phyloP scores from a whole-genome alignment of 2,888 invertebrate genomes.

The Ferdinandea cuprea region DNA sequence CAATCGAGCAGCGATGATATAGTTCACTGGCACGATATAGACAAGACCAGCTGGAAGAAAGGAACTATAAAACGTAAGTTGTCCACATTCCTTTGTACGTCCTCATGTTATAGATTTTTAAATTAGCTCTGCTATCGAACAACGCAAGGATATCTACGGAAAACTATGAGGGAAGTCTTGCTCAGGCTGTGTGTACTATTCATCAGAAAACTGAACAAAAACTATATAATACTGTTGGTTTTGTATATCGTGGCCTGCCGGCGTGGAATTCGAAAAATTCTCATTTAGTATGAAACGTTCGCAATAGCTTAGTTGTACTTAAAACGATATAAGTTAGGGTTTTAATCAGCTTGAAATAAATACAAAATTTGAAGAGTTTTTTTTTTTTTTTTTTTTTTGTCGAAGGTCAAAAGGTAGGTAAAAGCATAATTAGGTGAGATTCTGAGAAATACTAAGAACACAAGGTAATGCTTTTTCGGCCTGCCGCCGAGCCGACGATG shows the following conservation, averaged over 20 bases:
- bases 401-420: too few relatives aligned
- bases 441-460: too few relatives aligned
- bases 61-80: constrained; percentile 78
- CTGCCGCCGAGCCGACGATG: too few relatives aligned
- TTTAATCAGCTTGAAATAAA: neutral
- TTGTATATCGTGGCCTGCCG: constrained; percentile 76
- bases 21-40: constrained; percentile 83
- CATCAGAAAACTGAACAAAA: constrained; percentile 57
- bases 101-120: neutral
- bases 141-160: constrained; percentile 12
- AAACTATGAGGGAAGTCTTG: constrained; percentile 64
- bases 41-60: constrained; percentile 83
- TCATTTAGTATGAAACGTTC: constrained; percentile 14
- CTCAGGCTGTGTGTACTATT: constrained; percentile 64
- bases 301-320: neutral
- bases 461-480: too few relatives aligned
- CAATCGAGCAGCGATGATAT: constrained; percentile 79
- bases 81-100: neutral
- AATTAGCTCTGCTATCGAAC: constrained; percentile 25
- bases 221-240: constrained; percentile 68
- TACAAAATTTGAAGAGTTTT: neutral
- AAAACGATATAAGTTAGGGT: neutral
- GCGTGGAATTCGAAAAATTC: constrained; percentile 68
- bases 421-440: too few relatives aligned
- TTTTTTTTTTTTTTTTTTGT: too few relatives aligned